phyloP scores from a whole-genome alignment of 2,888 invertebrate genomes.

The Apodemia mormo region DNA sequence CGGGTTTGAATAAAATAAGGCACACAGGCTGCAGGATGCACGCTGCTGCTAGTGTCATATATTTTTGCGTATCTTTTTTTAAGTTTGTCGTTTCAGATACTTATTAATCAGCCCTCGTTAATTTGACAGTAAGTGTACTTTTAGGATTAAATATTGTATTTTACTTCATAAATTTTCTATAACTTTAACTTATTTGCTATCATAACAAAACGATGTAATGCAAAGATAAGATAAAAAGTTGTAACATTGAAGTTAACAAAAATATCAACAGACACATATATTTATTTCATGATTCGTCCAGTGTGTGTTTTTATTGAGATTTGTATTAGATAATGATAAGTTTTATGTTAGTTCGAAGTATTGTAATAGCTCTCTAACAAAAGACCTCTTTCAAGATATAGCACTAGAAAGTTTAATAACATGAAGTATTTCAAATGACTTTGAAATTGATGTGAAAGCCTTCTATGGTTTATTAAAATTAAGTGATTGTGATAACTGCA shows the following conservation, averaged over 20 bases:
- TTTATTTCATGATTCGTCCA: conserved; percentile 1
- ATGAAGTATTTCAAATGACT: background rate
- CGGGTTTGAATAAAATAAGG: too few relatives aligned
- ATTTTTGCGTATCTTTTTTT: too few relatives aligned
- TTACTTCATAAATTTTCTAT: background rate
- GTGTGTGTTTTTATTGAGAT: background rate
- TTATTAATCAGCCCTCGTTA: too few relatives aligned
- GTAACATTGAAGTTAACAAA: background rate
- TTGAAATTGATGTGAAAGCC: background rate
- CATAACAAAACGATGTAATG: background rate
- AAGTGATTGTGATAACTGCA: too few relatives aligned
- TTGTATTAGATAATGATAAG: background rate
- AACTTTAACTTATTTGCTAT: background rate
- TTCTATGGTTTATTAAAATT: too few relatives aligned
- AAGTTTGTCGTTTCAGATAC: too few relatives aligned
- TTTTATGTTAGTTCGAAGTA: background rate
- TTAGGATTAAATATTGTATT: background rate
- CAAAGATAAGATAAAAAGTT: conserved; percentile 3
- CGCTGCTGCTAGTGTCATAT: too few relatives aligned
- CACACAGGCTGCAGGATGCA: too few relatives aligned
- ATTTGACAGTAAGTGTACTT: too few relatives aligned
- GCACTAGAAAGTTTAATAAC: conserved; percentile 11
- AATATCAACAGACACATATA: background rate
- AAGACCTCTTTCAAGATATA: conserved; percentile 3
- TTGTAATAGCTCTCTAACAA: background rate